Evolutionary conservation across 1,140 invertebrate species (phyloP).

Genomic region (Pentalonia nigronervosa): DNA sequence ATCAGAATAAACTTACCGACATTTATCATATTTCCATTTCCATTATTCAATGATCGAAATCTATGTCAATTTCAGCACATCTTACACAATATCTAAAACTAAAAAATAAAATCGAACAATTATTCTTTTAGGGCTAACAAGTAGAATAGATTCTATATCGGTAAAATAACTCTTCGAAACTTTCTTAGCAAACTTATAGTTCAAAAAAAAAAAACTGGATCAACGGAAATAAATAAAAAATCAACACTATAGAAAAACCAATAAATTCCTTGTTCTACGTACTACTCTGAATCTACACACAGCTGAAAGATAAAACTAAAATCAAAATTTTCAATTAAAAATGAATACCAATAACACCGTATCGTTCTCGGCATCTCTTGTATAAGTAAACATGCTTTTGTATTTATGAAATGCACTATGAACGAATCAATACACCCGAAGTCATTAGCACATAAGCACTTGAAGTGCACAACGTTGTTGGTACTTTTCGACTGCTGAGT

Average conservation of each 20-base stretch:
- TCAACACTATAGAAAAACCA: background rate
- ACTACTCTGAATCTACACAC: background rate
- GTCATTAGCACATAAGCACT: background rate
- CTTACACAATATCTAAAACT: background rate
- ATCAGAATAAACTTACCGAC: background rate
- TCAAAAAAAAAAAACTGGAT: background rate
- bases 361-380: background rate
- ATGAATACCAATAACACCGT: background rate
- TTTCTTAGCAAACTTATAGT: background rate
- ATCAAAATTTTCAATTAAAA: background rate
- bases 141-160: background rate
- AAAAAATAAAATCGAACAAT: background rate
- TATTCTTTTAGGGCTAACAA: background rate
- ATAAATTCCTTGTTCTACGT: background rate
- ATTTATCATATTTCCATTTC: background rate
- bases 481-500: background rate
- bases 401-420: background rate
- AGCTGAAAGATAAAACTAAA: background rate
- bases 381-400: background rate
- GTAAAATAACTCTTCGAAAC: background rate
- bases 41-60: background rate
- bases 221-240: background rate
- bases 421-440: background rate
- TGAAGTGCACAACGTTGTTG: background rate
- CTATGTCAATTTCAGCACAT: background rate